phyloP scores from a whole-genome alignment of 1,140 invertebrate genomes.

The Temnothorax longispinosus region DNA sequence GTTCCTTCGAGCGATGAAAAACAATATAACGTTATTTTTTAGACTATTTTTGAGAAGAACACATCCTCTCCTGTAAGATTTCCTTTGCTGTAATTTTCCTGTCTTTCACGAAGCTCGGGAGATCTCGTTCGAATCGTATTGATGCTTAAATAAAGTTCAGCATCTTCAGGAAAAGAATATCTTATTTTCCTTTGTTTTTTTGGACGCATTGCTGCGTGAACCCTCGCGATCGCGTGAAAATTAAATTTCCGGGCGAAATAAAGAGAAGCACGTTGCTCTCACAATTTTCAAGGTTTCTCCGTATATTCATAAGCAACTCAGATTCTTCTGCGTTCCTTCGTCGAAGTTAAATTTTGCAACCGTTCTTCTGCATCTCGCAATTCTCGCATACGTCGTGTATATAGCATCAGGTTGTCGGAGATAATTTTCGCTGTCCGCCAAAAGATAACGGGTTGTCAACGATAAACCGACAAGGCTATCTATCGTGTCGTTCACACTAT shows the following conservation, averaged over 20 bases:
- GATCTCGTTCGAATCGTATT: background rate
- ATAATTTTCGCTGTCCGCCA: background rate
- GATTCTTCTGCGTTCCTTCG: background rate
- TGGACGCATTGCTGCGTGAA: background rate
- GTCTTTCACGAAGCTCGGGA: background rate
- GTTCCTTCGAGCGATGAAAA: background rate
- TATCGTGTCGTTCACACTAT: background rate
- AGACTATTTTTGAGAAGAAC: background rate
- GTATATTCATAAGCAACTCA: background rate
- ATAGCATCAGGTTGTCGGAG: background rate
- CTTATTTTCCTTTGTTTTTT: background rate
- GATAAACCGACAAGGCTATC: background rate
- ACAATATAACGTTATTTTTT: background rate
- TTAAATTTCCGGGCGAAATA: background rate
- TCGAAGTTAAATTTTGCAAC: background rate
- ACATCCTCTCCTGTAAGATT: background rate
- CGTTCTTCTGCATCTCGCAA: background rate
- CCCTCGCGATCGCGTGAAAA: background rate
- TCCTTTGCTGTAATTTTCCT: background rate
- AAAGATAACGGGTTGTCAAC: background rate
- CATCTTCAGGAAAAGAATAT: background rate
- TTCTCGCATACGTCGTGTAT: background rate
- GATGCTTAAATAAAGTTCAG: background rate
- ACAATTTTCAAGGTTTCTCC: background rate
- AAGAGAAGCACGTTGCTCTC: background rate